Percentiles rank a stretch among this genome's conserved stretches.
Conservation (phyloP, 2,113 vertebrate species). For the Carassius auratus region DNA sequence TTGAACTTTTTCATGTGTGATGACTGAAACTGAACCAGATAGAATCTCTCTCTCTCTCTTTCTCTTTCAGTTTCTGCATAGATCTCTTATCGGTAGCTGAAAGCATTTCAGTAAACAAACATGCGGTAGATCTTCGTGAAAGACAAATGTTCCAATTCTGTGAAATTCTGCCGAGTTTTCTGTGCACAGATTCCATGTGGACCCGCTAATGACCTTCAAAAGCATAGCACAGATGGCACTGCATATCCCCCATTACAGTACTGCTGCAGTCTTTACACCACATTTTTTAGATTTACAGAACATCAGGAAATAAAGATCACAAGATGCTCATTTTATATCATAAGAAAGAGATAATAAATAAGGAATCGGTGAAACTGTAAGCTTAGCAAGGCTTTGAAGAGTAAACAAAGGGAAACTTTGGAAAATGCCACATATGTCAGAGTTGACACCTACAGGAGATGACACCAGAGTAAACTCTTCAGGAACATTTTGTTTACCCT, state of each 20-base stretch:
- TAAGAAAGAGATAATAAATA: neutral
- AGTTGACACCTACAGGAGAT: neutral
- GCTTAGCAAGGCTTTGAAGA: neutral
- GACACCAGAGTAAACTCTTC: constrained; percentile 9
- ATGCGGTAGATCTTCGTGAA: neutral
- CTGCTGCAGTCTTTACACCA: constrained; percentile 3
- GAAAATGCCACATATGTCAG: constrained; percentile 20
- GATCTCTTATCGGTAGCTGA: neutral
- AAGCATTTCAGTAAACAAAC: neutral
- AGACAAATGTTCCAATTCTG: constrained; percentile 20
- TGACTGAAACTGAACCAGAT: no score
- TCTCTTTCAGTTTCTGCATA: neutral
- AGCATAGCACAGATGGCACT: constrained; percentile 36
- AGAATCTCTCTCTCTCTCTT: no score
- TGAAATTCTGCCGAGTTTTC: neutral
- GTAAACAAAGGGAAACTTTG: neutral
- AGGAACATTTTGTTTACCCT: constrained; percentile 12
- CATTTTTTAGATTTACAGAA: constrained; percentile 7
- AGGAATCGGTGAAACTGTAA: neutral
- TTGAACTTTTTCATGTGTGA: no score
- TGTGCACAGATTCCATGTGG: constrained; percentile 4
- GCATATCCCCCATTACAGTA: constrained; percentile 28
- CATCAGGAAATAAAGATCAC: neutral
- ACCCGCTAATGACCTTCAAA: constrained; percentile 36
- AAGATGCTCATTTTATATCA: neutral